Percentiles rank a stretch among this genome's conserved stretches.
Conservation (phyloP, 1,140 invertebrate species). For the Gonatopus flavifemur region DNA sequence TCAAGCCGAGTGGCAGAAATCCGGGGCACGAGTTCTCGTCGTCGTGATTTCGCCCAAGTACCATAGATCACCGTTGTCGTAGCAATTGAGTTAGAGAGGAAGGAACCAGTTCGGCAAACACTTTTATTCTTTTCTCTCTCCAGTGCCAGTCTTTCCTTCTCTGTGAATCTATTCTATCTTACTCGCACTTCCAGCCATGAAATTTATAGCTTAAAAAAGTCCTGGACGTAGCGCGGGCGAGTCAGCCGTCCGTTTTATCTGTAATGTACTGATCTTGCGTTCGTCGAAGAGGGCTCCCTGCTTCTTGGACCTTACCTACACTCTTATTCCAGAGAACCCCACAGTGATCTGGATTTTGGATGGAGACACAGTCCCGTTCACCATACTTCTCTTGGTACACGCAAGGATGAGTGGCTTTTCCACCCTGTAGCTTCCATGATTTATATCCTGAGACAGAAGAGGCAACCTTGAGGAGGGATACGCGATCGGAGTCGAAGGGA, state of each 20-base stretch:
- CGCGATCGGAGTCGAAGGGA: conserved; percentile 13
- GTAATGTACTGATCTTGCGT: conserved; percentile 59
- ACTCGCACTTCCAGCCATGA: conserved; percentile 22
- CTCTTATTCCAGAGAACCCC: conserved; percentile 14
- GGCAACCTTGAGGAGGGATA: conserved; percentile 16
- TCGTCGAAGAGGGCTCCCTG: conserved; percentile 39
- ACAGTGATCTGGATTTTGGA: conserved; percentile 37
- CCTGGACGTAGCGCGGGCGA: too few relatives aligned
- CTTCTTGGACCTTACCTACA: conserved; percentile 30
- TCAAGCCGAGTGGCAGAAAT: conserved; percentile 35
- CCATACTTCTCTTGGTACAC: conserved; percentile 24
- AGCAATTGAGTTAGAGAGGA: conserved; percentile 60
- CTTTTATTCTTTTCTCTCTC: conserved; percentile 34
- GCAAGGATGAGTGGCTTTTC: conserved; percentile 33
- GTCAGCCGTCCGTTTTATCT: conserved; percentile 55
- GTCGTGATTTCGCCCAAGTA: conserved; percentile 49
- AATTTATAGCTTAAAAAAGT: conserved; percentile 60
- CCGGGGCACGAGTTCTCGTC: conserved; percentile 38
- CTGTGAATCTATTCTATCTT: conserved; percentile 19
- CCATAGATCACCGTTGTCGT: conserved; percentile 52
- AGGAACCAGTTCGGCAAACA: conserved; percentile 60
- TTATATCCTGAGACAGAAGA: conserved; percentile 40
- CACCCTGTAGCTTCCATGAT: conserved; percentile 43
- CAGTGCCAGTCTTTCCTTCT: conserved; percentile 1
- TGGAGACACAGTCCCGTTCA: conserved; percentile 11